These are phyloP conservation scores for Chrysochloris asiatica DNA, from an alignment of 2,113 vertebrate genomes.

Conservation along the genomic window DNA sequence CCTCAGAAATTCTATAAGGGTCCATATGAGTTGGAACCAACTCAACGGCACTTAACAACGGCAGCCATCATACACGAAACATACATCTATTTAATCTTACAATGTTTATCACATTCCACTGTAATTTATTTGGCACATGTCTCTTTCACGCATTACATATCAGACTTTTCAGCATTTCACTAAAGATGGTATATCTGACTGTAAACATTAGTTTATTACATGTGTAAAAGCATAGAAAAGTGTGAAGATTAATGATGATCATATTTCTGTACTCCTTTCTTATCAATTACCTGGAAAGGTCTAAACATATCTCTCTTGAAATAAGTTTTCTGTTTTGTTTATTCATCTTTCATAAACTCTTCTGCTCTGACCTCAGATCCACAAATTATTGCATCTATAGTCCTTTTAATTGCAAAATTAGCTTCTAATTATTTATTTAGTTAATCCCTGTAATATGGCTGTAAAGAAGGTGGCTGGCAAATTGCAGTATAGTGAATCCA, in stretches of 20 bases:
- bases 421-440: constrained; percentile 67
- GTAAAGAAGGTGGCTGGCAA: constrained; percentile 56
- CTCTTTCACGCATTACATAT: constrained; percentile 42
- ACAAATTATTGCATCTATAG: constrained; percentile 36
- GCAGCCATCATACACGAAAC: neutral
- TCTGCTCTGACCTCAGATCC: neutral
- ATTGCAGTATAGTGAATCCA: constrained; percentile 53
- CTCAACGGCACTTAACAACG: no score
- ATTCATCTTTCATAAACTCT: constrained; percentile 29
- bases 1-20: no score
- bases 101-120: neutral
- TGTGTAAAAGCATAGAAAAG: neutral
- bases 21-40: no score
- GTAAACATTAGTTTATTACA: constrained; percentile 13
- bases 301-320: constrained; percentile 1
- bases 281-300: neutral
- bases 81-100: neutral
- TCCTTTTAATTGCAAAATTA: constrained; percentile 65
- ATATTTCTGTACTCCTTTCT: neutral
- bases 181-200: neutral
- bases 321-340: constrained; percentile 36
- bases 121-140: neutral
- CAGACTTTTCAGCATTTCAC: constrained; percentile 5
- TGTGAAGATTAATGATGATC: neutral
- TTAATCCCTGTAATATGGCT: constrained; percentile 41